Base-by-base conservation (phyloP, 2,797 vertebrate species). In the Leptatherina wallacei region DNA sequence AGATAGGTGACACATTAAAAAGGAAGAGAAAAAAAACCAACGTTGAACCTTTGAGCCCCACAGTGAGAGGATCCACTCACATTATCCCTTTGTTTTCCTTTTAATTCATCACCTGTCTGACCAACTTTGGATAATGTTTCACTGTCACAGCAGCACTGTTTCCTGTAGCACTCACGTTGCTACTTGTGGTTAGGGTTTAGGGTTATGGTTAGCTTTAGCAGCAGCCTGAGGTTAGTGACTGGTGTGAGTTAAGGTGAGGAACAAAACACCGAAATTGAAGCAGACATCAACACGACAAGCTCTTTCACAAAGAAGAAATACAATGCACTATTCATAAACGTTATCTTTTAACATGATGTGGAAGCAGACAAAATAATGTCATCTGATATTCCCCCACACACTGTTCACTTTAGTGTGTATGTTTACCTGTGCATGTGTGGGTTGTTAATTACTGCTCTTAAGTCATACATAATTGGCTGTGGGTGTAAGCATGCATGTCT, bases 71-170 rank as follows among this genome's bases (percentile, higher is more conserved):
- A 51, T 38, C 22, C 18, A 38, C 14, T 6, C 6, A 9, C 16
- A 52, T 69, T 9, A 29, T 29, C 18, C 13, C 24, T 38, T 20
- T 10, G 10, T 51, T 54, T 32, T 35, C 8, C 3, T 18, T 58
- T 56, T 30, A 18, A 49, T 47, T 35, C 0, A 14, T 22, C 12
- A 11, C 40, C 6, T 9, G 2, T 59, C 64, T 44, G 30, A 35
- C 6, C 24, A 47, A 33, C 12, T 38, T 71, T 59, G n/a, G 61
- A 49, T 68, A n/a, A 32, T 36, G 22, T 65, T 55, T 56, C 35
- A 24, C 22, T 27, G 35, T 11, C 14, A 66, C n/a, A 40, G 2
- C 32, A 18, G 12, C 16, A 27, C 22, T 12, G 27, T 8, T 64
- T 57, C 24, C 69, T 42, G 4, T 35, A 16, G 1, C 29, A 5